Conservation (phyloP, 1,140 invertebrate genomes). For the Drosophila busckii region DNA sequence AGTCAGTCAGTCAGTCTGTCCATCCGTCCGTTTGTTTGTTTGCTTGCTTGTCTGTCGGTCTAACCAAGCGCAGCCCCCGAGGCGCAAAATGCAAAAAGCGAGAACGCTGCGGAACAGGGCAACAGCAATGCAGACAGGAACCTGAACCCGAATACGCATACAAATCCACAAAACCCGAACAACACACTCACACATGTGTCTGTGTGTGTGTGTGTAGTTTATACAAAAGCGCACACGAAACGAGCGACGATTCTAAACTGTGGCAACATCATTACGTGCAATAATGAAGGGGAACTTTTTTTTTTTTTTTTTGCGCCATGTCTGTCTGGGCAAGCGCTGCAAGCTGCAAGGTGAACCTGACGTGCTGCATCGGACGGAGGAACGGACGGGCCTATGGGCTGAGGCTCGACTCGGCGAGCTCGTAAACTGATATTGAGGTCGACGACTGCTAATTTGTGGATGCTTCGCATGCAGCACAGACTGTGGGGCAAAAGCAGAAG, state of each 20-base stretch:
- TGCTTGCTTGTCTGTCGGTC: constrained; percentile 5
- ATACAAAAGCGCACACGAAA: constrained; percentile 26
- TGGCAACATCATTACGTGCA: constrained; percentile 63
- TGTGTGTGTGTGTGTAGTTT: constrained; percentile 15
- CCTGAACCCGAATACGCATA: constrained; percentile 27
- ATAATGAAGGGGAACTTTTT: constrained; percentile 47
- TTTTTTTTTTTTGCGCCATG: constrained; percentile 13
- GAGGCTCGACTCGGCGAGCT: constrained; percentile 24
- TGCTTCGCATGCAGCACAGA: constrained; percentile 26
- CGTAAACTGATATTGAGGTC: constrained; percentile 76
- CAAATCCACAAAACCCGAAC: constrained; percentile 34
- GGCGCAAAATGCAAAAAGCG: constrained; percentile 57
- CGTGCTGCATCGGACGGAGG: background rate
- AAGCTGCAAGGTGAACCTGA: constrained; percentile 26
- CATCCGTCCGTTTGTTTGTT: background rate
- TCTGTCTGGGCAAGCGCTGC: constrained; percentile 28
- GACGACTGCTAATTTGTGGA: constrained; percentile 74
- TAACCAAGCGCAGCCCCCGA: constrained; percentile 39
- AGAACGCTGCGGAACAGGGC: constrained; percentile 58
- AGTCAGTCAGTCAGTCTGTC: no score
- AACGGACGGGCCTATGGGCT: constrained; percentile 18
- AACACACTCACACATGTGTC: background rate
- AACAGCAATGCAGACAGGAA: constrained; percentile 52
- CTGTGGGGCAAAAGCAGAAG: constrained; percentile 12
- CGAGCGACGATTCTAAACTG: constrained; percentile 59